phyloP scores from a whole-genome alignment of 2,797 vertebrate genomes.

The Poliocrania exsul region DNA sequence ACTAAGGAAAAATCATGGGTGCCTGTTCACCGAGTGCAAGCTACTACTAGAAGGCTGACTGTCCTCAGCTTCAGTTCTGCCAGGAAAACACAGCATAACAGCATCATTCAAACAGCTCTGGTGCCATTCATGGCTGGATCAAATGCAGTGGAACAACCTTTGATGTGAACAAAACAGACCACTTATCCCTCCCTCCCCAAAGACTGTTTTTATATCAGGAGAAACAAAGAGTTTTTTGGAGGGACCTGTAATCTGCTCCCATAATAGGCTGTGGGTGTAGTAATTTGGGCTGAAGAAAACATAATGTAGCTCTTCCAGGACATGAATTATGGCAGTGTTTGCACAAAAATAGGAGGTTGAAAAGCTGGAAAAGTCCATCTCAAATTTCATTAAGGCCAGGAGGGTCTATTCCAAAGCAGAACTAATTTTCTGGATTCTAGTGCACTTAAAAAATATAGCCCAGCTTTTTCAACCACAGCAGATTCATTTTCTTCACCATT shows the following conservation, averaged over 20 bases:
- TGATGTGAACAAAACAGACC: background rate
- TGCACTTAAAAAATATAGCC: background rate
- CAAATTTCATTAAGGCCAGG: background rate
- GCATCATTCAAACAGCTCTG: background rate
- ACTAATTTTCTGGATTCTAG: background rate
- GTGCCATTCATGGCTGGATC: background rate
- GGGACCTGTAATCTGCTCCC: background rate
- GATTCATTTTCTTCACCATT: background rate
- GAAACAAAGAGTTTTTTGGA: background rate
- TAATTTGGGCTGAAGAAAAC: background rate
- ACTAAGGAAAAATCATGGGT: background rate
- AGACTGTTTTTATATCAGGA: background rate
- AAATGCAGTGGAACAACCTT: accelerated
- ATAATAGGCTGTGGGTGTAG: background rate
- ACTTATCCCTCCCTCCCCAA: background rate
- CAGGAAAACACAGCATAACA: background rate
- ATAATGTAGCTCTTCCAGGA: background rate
- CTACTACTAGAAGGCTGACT: background rate
- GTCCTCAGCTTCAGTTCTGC: background rate
- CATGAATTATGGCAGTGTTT: background rate
- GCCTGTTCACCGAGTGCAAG: background rate
- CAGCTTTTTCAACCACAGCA: background rate
- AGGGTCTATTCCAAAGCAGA: background rate
- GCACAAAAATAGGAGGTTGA: background rate
- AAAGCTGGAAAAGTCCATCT: background rate